These are phyloP conservation scores for Lethrus apterus DNA, from an alignment of 1,140 invertebrate genomes.

Conservation along the genomic window DNA sequence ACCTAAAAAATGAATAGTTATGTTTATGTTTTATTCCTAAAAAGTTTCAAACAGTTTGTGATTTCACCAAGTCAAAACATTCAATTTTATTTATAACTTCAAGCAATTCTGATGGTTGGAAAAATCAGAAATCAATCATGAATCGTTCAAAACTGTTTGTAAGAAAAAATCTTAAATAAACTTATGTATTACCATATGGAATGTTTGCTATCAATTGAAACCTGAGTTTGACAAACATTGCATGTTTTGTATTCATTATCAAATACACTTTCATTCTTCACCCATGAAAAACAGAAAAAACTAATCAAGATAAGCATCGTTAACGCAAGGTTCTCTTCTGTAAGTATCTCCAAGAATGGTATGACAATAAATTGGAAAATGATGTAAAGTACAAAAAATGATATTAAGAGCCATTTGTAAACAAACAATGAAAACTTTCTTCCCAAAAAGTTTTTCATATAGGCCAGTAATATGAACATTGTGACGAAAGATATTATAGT, in stretches of 20 bases:
- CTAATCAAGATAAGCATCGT: constrained; percentile 48
- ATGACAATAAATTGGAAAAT: constrained; percentile 60
- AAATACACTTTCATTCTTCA: constrained; percentile 14
- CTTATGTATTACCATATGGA: constrained; percentile 45
- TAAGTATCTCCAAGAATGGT: constrained; percentile 56
- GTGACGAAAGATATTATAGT: constrained; percentile 57
- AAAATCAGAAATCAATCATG: too few relatives aligned
- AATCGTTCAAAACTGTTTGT: too few relatives aligned
- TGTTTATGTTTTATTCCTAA: constrained; percentile 14
- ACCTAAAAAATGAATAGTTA: constrained; percentile 44
- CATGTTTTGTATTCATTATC: constrained; percentile 15
- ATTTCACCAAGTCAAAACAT: too few relatives aligned
- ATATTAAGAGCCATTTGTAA: constrained; percentile 57
- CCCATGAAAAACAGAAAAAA: constrained; percentile 3
- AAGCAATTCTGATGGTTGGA: too few relatives aligned
- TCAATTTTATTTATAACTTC: too few relatives aligned
- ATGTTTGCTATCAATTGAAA: constrained; percentile 44
- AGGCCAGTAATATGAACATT: constrained; percentile 53
- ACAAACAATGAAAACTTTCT: constrained; percentile 53
- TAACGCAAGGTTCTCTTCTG: constrained; percentile 58
- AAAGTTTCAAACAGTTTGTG: too few relatives aligned
- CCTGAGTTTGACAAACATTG: constrained; percentile 41
- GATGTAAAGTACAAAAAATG: constrained; percentile 52
- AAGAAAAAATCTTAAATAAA: too few relatives aligned
- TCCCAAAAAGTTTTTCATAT: constrained; percentile 50